Base-by-base conservation (phyloP, 1,140 invertebrate species). In the Lasioglossum baleicum region DNA sequence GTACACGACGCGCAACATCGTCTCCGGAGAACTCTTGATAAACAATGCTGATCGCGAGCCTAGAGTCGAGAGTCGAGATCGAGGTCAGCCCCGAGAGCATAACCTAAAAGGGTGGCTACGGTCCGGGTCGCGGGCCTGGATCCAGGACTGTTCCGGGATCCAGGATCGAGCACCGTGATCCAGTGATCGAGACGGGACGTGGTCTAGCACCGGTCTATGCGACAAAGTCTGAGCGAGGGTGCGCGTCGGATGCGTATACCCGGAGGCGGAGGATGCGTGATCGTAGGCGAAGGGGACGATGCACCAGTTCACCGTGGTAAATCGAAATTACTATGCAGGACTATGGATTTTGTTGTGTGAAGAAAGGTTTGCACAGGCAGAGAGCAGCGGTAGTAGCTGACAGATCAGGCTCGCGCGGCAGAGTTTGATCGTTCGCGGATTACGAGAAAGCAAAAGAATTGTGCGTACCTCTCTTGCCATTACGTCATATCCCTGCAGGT, bases 401-500 rank as follows among this genome's bases (percentile, higher is more conserved):
- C 51, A 53, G 51, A 26, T 0, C 26, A 26, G 51, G 51, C 51
- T 53, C 51, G 51, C 51, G 6, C 13, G 51, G 26, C 26, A 26
- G 26, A 26, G 51, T 44, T 44, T 8, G 11, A 44, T 44, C 44
- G 8, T 8, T 13, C 51, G 51, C 51, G 51, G 15, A 17, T 53
- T 53, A 53, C 17, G n/a, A 58, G 61, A 35, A 77, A 72, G 61
- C 48, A 72, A 82, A 26, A 60, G 31, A 60, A 74, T 80, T 74
- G 87, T 15, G 82, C 90, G 67, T 92, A 94, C 93, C 93, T 94
- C 93, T 94, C 93, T 93, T 93, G 93, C 93, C 93, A 94, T 94
- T 93, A 94, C 92, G 93, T 93, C 93, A 94, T 94, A 91, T 93
- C 93, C 93, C 91, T 91, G 90, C 91, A 93, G 90, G 88, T 92